A percentile compares a stretch with the other conserved stretches of the same genome.
Conservation (phyloP, 1,140 invertebrate species). For the Diabrotica undecimpunctata region DNA sequence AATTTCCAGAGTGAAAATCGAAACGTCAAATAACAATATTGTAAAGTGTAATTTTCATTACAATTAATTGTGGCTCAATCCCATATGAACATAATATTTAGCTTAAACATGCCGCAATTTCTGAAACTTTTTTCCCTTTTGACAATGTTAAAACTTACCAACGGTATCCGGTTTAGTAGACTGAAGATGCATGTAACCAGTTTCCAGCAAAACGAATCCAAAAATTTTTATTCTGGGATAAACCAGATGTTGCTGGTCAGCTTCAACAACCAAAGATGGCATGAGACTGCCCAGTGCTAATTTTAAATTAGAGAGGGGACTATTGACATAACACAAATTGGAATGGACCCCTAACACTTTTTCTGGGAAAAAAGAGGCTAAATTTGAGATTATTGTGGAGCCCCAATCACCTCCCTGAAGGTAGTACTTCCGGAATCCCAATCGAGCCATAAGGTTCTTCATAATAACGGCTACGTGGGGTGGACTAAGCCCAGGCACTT, state of each 20-base stretch:
- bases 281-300: slow-evolving; percentile 53
- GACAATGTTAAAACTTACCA: slow-evolving; percentile 17
- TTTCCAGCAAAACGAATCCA: slow-evolving; percentile 51
- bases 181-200: slow-evolving; percentile 76
- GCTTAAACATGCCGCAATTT: too few relatives aligned
- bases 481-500: slow-evolving; percentile 59
- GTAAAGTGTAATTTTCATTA: too few relatives aligned
- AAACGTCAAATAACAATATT: too few relatives aligned
- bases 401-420: slow-evolving; percentile 88
- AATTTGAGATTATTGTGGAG: slow-evolving; percentile 53
- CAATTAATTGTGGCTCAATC: too few relatives aligned
- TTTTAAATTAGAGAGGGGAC: slow-evolving; percentile 49
- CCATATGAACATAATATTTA: too few relatives aligned
- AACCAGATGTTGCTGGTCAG: slow-evolving; percentile 54
- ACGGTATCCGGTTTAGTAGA: slow-evolving; percentile 90
- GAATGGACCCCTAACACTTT: slow-evolving; percentile 65
- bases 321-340: slow-evolving; percentile 57
- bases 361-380: slow-evolving; percentile 68
- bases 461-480: slow-evolving; percentile 69
- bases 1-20: too few relatives aligned
- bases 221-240: slow-evolving; percentile 57
- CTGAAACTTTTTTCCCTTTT: too few relatives aligned
- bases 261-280: slow-evolving; percentile 57
- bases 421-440: slow-evolving; percentile 74
- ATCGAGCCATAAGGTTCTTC: slow-evolving; percentile 76